Evolutionary conservation across 2,888 invertebrate genomes (phyloP).

Genomic region (Netelia melanura): DNA sequence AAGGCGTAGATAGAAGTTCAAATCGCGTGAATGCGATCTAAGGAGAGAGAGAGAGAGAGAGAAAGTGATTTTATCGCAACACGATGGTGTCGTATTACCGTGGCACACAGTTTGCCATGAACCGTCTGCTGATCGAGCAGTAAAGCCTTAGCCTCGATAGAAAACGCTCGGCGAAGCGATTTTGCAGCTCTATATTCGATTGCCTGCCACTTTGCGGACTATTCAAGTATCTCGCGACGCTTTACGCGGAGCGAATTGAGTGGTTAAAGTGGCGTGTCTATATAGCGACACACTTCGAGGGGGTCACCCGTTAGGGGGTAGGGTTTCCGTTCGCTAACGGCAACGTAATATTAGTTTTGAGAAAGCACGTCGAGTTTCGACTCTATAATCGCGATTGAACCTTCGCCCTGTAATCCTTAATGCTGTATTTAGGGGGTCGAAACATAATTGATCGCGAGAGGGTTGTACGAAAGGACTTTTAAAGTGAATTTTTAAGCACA

Average conservation of each 20-base stretch:
- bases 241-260: conserved; percentile 8
- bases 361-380: neutral
- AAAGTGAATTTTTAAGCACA: neutral
- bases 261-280: conserved; percentile 17
- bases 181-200: conserved; percentile 34
- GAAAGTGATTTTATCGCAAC: conserved; percentile 57
- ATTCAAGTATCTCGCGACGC: conserved; percentile 30
- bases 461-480: neutral
- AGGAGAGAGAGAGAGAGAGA: conserved; percentile 1
- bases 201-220: conserved; percentile 31
- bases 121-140: conserved; percentile 11
- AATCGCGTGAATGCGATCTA: conserved; percentile 51
- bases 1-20: conserved; percentile 30
- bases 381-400: conserved; percentile 18
- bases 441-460: neutral
- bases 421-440: neutral
- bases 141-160: conserved; percentile 29
- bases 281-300: conserved; percentile 1
- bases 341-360: conserved; percentile 15
- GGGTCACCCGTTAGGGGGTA: conserved; percentile 13
- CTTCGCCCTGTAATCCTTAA: conserved; percentile 15
- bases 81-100: conserved; percentile 58
- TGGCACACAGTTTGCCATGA: conserved; percentile 38
- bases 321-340: neutral
- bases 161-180: conserved; percentile 37